phyloP scores from a whole-genome alignment of 1,140 invertebrate species.

The Procambarus clarkii region DNA sequence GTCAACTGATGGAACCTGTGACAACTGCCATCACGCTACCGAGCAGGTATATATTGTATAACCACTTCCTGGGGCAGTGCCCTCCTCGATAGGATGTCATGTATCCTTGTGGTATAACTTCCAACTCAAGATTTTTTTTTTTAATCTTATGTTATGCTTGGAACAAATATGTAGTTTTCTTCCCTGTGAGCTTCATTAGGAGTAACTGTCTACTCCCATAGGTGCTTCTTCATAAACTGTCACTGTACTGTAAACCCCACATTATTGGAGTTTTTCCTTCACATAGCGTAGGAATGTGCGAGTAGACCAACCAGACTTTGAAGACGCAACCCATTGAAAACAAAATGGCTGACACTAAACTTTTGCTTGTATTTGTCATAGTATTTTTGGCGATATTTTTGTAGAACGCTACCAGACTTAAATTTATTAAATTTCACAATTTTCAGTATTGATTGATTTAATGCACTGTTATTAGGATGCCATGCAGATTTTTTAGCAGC shows the following conservation, averaged over 20 bases:
- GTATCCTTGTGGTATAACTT: conserved; percentile 25
- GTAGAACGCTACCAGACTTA: conserved; percentile 5
- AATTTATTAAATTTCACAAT: conserved; percentile 22
- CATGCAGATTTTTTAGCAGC: conserved; percentile 50
- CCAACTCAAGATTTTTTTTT: background rate
- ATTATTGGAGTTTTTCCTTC: background rate
- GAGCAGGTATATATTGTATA: conserved; percentile 55
- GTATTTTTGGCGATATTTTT: conserved; percentile 22
- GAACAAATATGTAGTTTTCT: background rate
- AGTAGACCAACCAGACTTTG: conserved; percentile 64
- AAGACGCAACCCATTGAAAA: conserved; percentile 36
- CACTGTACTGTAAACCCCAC: conserved; percentile 1
- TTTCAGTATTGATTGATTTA: conserved; percentile 27
- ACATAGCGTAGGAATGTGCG: conserved; percentile 31
- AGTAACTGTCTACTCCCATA: conserved; percentile 27
- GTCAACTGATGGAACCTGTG: conserved; percentile 56
- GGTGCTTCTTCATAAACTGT: conserved; percentile 49
- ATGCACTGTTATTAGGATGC: conserved; percentile 41
- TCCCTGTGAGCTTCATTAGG: conserved; percentile 29
- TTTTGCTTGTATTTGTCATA: conserved; percentile 10
- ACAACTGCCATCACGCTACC: conserved; percentile 51
- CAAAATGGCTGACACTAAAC: conserved; percentile 4
- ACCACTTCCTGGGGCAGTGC: conserved; percentile 4
- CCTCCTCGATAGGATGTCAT: conserved; percentile 11
- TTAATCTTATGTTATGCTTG: background rate